These are phyloP conservation scores for Caenorhabditis wallacei DNA, from an alignment of 2,888 invertebrate genomes.

Conservation along the genomic window DNA sequence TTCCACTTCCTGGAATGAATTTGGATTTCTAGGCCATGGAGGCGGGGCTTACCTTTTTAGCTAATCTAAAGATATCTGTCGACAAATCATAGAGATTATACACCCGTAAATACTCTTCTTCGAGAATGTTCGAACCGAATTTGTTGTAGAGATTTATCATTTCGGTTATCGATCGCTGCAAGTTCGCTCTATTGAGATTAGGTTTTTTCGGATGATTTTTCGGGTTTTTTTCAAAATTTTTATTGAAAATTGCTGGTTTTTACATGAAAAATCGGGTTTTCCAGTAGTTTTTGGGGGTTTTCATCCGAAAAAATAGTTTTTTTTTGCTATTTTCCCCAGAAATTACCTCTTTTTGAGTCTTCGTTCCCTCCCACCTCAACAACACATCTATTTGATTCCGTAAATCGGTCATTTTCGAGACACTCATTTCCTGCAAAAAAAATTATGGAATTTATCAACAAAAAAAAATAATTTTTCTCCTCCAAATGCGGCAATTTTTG, in stretches of 20 bases:
- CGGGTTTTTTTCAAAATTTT: too few species aligned
- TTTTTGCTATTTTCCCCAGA: too few species aligned
- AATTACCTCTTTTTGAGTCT: slow-evolving; percentile 10
- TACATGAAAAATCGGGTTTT: too few species aligned
- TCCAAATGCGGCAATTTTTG: slow-evolving; percentile 9
- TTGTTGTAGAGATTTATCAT: background rate
- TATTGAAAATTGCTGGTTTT: too few species aligned
- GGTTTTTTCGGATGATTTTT: too few species aligned
- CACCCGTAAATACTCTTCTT: background rate
- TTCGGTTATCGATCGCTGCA: slow-evolving; percentile 4
- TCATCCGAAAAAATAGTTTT: too few species aligned
- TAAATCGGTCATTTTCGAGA: slow-evolving; percentile 6
- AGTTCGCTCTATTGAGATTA: background rate
- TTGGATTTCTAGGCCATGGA: background rate
- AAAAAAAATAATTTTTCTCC: slow-evolving; percentile 4
- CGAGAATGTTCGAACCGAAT: background rate
- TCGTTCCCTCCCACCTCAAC: slow-evolving; percentile 4
- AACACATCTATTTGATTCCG: slow-evolving; percentile 10
- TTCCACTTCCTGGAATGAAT: slow-evolving; percentile 42
- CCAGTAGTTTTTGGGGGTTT: too few species aligned
- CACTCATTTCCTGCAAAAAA: slow-evolving; percentile 38
- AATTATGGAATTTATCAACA: too few species aligned
- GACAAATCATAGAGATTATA: slow-evolving; percentile 33
- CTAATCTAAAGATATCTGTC: slow-evolving; percentile 33
- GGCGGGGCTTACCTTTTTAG: slow-evolving; percentile 8